Conservation (phyloP, 2,797 vertebrate species). For the Poecilia velifera region DNA sequence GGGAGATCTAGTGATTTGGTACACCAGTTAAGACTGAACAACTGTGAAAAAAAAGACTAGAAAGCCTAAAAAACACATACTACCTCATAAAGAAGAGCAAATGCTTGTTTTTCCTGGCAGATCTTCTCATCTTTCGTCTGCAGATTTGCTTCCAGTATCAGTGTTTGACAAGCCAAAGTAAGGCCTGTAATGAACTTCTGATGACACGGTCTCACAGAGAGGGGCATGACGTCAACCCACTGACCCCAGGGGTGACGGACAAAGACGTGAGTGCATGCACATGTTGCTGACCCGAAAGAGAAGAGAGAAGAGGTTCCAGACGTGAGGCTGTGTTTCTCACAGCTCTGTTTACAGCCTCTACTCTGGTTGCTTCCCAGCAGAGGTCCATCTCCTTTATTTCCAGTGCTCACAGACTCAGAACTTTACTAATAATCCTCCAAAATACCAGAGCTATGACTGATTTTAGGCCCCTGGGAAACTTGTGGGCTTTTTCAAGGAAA, state of each 20-base stretch:
- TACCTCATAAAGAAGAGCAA: conserved; percentile 34
- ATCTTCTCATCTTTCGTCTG: conserved; percentile 50
- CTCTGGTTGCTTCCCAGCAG: conserved; percentile 52
- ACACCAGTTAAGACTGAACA: conserved; percentile 40
- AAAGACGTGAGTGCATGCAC: conserved; percentile 65
- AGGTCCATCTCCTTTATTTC: conserved; percentile 57
- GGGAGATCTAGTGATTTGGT: conserved; percentile 37
- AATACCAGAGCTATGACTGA: conserved; percentile 75
- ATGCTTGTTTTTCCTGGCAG: conserved; percentile 42
- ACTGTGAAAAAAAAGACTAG: background rate
- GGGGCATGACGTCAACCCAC: conserved; percentile 69
- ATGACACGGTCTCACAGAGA: conserved; percentile 57
- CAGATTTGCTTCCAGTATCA: conserved; percentile 43
- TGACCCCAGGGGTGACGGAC: conserved; percentile 52
- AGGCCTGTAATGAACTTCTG: conserved; percentile 58
- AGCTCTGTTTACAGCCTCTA: conserved; percentile 37
- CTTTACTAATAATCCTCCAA: conserved; percentile 55
- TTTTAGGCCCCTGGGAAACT: conserved; percentile 56
- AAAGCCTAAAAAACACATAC: background rate
- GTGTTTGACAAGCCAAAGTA: conserved; percentile 33
- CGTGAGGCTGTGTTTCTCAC: conserved; percentile 59
- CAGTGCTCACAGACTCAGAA: conserved; percentile 69
- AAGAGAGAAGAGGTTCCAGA: conserved; percentile 22
- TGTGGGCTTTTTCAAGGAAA: conserved; percentile 61
- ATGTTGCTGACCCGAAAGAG: conserved; percentile 54